These are phyloP conservation scores for Neopelma chrysocephalum DNA, from an alignment of 2,797 vertebrate genomes.

Conservation along the genomic window DNA sequence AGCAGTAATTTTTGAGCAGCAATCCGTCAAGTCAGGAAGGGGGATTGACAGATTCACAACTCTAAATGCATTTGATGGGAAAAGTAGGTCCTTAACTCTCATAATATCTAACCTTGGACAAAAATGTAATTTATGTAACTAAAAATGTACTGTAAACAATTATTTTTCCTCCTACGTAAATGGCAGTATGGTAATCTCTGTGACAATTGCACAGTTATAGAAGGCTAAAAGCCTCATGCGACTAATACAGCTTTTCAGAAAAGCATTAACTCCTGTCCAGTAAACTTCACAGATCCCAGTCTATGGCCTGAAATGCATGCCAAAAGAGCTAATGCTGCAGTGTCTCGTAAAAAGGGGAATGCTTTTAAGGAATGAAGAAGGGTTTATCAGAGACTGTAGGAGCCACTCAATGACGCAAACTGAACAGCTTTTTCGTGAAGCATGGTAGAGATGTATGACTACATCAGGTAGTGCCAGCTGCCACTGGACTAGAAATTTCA, in stretches of 20 bases:
- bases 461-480: neutral
- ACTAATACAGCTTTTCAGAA: neutral
- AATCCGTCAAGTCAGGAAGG: neutral
- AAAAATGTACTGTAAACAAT: neutral
- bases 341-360: neutral
- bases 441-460: rapidly evolving
- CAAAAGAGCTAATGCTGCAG: neutral
- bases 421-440: neutral
- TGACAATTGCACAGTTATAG: neutral
- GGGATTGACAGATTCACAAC: neutral
- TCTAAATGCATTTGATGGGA: neutral
- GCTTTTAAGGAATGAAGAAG: neutral
- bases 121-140: neutral
- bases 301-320: neutral
- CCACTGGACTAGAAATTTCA: neutral
- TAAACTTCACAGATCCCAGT: neutral
- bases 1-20: neutral
- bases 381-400: neutral
- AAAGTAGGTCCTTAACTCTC: neutral
- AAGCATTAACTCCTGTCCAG: neutral
- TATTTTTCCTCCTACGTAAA: neutral
- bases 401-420: neutral
- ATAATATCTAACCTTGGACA: neutral
- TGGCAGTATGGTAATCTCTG: neutral
- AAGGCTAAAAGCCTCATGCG: neutral